phyloP scores from a whole-genome alignment of 2,797 vertebrate genomes.

The Vespertilio murinus region DNA sequence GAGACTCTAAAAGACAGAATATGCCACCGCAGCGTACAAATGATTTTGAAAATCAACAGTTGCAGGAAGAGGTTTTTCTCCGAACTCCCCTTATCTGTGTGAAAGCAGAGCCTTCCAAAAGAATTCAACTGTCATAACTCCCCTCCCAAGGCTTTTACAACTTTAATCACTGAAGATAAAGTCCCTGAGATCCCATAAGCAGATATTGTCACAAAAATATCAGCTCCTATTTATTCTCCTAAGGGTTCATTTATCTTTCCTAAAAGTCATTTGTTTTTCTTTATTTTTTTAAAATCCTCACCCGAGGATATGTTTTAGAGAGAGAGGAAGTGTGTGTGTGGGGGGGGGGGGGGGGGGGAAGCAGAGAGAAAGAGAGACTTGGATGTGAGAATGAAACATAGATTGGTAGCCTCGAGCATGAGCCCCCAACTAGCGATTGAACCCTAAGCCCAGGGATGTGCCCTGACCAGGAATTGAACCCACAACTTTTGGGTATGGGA shows the following conservation, averaged over 20 bases:
- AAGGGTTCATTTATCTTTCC: neutral
- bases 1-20: neutral
- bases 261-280: neutral
- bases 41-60: neutral
- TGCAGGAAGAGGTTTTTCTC: neutral
- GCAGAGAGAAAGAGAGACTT: neutral
- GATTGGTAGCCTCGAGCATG: neutral
- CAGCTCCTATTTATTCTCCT: neutral
- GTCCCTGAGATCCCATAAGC: neutral
- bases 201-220: neutral
- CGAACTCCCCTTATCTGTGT: neutral
- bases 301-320: neutral
- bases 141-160: neutral
- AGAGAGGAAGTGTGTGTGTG: neutral
- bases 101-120: neutral
- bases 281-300: neutral
- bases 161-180: neutral
- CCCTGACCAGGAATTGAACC: neutral
- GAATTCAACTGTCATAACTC: neutral
- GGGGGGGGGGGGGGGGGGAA: too few relatives aligned
- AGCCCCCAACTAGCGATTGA: neutral
- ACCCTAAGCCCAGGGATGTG: neutral
- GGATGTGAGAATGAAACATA: neutral
- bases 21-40: neutral
- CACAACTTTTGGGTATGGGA: neutral